phyloP scores from a whole-genome alignment of 2,113 vertebrate species.

The Pseudopipra pipra region DNA sequence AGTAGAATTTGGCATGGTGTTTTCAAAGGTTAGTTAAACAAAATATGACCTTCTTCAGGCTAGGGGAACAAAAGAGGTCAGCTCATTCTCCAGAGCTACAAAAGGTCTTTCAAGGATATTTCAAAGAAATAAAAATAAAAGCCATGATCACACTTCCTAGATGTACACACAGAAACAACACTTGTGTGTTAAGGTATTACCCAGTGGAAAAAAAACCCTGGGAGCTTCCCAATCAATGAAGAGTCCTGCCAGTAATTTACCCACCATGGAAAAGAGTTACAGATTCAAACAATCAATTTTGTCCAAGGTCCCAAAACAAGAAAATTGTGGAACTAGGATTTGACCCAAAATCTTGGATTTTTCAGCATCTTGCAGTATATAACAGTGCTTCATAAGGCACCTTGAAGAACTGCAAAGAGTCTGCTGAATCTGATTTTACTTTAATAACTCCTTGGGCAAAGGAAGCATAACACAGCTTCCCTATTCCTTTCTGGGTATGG shows the following conservation, averaged over 20 bases:
- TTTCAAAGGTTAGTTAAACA: conserved; percentile 66
- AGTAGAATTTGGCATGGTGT: conserved; percentile 43
- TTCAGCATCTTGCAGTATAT: not conserved
- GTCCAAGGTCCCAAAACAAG: not conserved
- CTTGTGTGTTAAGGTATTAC: not conserved
- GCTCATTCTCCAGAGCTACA: conserved; percentile 51
- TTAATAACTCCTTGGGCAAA: not conserved
- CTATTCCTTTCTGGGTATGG: not conserved
- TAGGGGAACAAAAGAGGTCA: conserved; percentile 45
- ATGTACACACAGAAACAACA: not conserved
- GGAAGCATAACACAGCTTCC: not conserved
- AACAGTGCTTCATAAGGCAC: not conserved
- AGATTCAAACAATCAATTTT: not conserved
- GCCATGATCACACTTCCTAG: conserved; percentile 37
- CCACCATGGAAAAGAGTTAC: not conserved
- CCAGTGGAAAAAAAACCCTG: not conserved
- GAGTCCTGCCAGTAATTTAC: not conserved
- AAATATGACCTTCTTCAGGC: conserved; percentile 59
- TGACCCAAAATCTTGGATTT: not conserved
- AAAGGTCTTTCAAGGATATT: conserved; percentile 51
- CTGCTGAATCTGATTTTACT: not conserved
- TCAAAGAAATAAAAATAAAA: conserved; percentile 65
- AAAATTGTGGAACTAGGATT: not conserved
- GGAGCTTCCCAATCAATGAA: not conserved
- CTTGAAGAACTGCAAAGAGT: not conserved